Base-by-base conservation (phyloP, 2,113 vertebrate genomes). In the Ciconia boyciana region DNA sequence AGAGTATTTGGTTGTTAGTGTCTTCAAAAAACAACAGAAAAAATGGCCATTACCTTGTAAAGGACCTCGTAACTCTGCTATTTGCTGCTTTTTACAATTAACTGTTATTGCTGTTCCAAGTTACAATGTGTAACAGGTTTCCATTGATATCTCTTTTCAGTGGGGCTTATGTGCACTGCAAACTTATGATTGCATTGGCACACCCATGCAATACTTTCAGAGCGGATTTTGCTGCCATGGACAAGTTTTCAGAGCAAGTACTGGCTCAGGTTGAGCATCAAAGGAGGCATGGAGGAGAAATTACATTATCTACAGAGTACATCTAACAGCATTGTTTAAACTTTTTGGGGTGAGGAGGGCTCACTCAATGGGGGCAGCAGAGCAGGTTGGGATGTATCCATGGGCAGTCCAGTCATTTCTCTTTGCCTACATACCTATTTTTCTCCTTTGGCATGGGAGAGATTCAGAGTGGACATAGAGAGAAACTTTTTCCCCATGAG, bases 321-420 rank as follows among this genome's bases (percentile, higher is more conserved):
- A 21, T 55, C 13, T 32, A 72, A 46, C 13, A 29, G 10, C 18
- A 48, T 22, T 81, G 9, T 85, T 89, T 60, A 29, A 70, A 17
- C 3, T 26, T 69, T 65, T 13, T 0, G 5, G 18, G 7, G 4
- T 36, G 18, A 48, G 6, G 6, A 15, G 7, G 3, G 6, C 3
- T 79, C 11, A 8, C 49, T 71, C 64, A 71, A 64, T 15, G 14
- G 6, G 21, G 13, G 3, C 12, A 58, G 25, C 36, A 75, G 13
- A 11, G 20, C 24, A 69, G 55, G 10, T 9, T 75, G 16, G 41
- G 24, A 39, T 89, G 48, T 16, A 44, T 44, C 28, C 9, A 8
- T n/a, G 28, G 68, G 43, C 25, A 79, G 21, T 32, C n/a, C 28
- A 49, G 26, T 39, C n/a, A 32, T 79, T 78, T 25, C 18, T 44